These are phyloP conservation scores for Meleagris gallopavo DNA, from an alignment of 2,113 vertebrate species.

Conservation along the genomic window DNA sequence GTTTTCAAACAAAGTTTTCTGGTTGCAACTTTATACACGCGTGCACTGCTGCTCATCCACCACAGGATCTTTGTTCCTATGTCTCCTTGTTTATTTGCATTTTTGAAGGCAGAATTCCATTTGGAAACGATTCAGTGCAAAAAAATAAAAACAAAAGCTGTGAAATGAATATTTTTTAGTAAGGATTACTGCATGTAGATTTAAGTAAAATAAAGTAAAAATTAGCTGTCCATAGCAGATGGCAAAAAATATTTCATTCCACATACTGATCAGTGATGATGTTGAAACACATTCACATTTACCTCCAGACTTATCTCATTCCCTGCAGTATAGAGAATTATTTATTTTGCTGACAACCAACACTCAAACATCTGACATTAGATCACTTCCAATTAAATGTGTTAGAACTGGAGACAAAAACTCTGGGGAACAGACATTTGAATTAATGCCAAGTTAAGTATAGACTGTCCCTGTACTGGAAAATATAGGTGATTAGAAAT, in stretches of 20 bases:
- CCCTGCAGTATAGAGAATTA: constrained; percentile 11
- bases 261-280: background rate
- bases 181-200: background rate
- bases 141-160: background rate
- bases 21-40: background rate
- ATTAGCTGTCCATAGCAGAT: background rate
- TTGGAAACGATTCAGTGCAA: background rate
- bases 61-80: background rate
- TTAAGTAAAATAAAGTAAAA: background rate
- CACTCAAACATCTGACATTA: constrained; percentile 61
- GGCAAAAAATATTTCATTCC: constrained; percentile 51
- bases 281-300: constrained; percentile 28
- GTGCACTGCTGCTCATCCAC: accelerated
- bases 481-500: background rate
- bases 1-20: background rate
- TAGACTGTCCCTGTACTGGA: background rate
- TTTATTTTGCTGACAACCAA: constrained; percentile 73
- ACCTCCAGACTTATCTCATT: constrained; percentile 1
- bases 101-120: background rate
- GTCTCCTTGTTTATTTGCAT: background rate
- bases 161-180: background rate
- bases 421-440: constrained; percentile 59
- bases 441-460: constrained; percentile 30
- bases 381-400: constrained; percentile 74
- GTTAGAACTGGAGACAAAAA: constrained; percentile 53